phyloP scores from a whole-genome alignment of 2,797 vertebrate genomes.

The Thamnophis elegans region DNA sequence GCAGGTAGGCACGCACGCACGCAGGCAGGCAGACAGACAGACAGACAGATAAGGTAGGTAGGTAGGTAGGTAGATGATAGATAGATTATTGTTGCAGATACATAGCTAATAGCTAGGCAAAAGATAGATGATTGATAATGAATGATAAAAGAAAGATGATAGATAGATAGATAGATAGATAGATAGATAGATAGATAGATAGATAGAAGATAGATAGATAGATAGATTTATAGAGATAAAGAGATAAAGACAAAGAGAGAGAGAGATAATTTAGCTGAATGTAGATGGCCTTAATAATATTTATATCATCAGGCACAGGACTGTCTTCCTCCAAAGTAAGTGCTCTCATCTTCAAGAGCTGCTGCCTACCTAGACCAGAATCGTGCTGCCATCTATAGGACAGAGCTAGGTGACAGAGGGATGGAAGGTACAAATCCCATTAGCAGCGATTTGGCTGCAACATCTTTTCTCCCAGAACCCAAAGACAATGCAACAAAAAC shows the following conservation, averaged over 20 bases:
- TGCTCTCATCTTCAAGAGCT: neutral
- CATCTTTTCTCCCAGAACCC: neutral
- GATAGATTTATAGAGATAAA: fast-evolving
- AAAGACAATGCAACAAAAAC: neutral
- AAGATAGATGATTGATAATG: too few relatives aligned
- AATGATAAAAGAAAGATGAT: too few relatives aligned
- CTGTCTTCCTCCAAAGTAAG: neutral
- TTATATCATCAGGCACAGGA: neutral
- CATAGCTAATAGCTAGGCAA: too few relatives aligned
- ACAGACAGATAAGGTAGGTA: too few relatives aligned
- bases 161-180: too few relatives aligned
- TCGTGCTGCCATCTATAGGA: slow-evolving; percentile 28
- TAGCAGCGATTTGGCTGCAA: neutral
- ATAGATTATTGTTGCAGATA: too few relatives aligned
- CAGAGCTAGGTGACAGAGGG: neutral
- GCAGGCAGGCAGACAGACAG: too few relatives aligned
- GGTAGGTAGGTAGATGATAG: too few relatives aligned
- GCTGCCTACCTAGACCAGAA: neutral
- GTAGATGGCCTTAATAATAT: neutral
- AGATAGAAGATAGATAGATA: too few relatives aligned
- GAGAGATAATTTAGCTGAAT: neutral
- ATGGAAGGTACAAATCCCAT: neutral
- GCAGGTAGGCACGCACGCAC: too few relatives aligned
- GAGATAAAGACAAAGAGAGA: too few relatives aligned
- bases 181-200: too few relatives aligned